Evolutionary conservation across 2,113 vertebrate species (phyloP), one percentile per base, ranked within the genome.

Genomic region (Motacilla tschutschensis): DNA sequence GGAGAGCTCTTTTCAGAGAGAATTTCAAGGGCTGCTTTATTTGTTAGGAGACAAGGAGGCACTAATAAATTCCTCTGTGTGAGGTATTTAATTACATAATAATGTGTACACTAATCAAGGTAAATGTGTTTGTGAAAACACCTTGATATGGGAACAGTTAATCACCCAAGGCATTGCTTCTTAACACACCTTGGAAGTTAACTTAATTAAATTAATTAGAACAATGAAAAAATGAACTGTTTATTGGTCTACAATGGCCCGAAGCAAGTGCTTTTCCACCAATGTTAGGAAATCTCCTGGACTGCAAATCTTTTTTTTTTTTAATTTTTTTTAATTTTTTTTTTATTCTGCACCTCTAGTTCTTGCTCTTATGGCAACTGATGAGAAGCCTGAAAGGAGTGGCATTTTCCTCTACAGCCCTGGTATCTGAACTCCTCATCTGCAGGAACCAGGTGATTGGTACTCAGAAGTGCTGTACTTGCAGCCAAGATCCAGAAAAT

Each of bases 41-140:
- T 97, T 96, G 96, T 96, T 97, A 96, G 83, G 96, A 97, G 96
- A 96, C 96, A 96, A 97, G 96, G 94, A 97, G 96, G 95, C 95
- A 97, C 95, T 97, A 97, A 97, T 97, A 97, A 97, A 97, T 97
- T 97, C 97, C 97, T 97, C 96, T 96, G 97, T 97, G 97, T 97
- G 96, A 97, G 97, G 95, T 97, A 96, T 97, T 97, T 97, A 97
- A 97, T 97, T 97, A 97, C 97, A 97, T 97, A 97, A 97, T 97
- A 97, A 97, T 97, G 97, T 97, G 96, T 97, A 97, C 97, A 97
- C 97, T 97, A 97, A 97, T 97, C 97, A 97, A 96, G 96, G 97
- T 97, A 97, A 97, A 97, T 97, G 97, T 97, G 96, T 97, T 97
- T 97, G 97, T 97, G 97, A 96, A 97, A 97, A 97, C 96, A 97